A percentile compares a stretch with the other conserved stretches of the same genome.
These are phyloP conservation scores for Drosophila nigricruria DNA, from an alignment of 2,888 invertebrate genomes.

Conservation along the genomic window DNA sequence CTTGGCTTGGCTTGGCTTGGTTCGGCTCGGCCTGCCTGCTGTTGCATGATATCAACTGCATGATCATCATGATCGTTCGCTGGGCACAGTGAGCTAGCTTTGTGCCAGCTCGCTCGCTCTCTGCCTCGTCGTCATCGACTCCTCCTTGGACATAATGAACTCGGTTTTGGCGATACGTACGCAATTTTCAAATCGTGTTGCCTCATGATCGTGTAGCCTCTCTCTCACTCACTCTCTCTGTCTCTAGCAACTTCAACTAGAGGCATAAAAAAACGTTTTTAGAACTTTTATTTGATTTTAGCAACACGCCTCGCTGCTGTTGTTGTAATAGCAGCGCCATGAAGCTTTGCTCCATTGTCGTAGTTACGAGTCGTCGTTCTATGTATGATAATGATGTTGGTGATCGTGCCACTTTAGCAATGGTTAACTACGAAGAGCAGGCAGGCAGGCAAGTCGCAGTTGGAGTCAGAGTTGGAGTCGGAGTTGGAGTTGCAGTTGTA, in stretches of 20 bases:
- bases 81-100: conserved; percentile 67
- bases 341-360: conserved; percentile 50
- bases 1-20: conserved; percentile 21
- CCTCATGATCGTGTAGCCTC: conserved; percentile 48
- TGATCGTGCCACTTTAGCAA: conserved; percentile 82
- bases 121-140: conserved; percentile 34
- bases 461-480: not conserved
- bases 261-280: conserved; percentile 57
- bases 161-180: conserved; percentile 71
- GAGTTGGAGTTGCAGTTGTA: conserved; percentile 4
- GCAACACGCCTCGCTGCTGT: conserved; percentile 46
- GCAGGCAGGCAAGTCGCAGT: conserved; percentile 4
- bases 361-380: conserved; percentile 35
- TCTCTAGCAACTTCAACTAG: not conserved
- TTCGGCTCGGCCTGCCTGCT: conserved; percentile 29
- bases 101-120: conserved; percentile 50
- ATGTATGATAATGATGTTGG: conserved; percentile 80
- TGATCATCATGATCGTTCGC: conserved; percentile 71
- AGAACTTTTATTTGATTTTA: conserved; percentile 77
- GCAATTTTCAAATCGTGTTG: conserved; percentile 79
- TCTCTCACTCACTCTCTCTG: conserved; percentile 8
- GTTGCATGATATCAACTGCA: conserved; percentile 69
- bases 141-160: conserved; percentile 78
- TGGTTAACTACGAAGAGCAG: conserved; percentile 67
- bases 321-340: conserved; percentile 32